Conservation (phyloP, 2,113 vertebrate genomes). For the Lepisosteus osseus region DNA sequence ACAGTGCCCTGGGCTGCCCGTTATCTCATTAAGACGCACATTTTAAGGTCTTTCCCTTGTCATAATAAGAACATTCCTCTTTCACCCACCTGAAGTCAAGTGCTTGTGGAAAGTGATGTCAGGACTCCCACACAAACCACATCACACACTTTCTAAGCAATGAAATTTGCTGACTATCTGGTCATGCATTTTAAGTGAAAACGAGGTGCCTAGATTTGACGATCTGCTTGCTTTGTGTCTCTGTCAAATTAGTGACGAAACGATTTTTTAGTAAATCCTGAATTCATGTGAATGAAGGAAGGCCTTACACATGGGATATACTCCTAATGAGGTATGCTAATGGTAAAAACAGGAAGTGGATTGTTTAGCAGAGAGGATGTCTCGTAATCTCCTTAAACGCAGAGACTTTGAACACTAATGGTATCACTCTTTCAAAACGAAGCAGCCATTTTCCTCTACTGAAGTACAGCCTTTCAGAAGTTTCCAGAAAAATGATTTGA, state of each 20-base stretch:
- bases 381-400: background rate
- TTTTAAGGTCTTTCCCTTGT: background rate
- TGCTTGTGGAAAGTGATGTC: slow-evolving; percentile 29
- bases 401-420: background rate
- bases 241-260: no score
- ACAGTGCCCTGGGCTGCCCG: no score
- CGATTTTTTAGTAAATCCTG: no score
- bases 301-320: background rate
- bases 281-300: background rate
- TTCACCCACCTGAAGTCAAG: slow-evolving; percentile 16
- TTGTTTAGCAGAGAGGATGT: background rate
- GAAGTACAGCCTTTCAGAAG: no score
- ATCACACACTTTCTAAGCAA: slow-evolving; percentile 29
- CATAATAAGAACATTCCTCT: slow-evolving; percentile 20
- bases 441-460: no score
- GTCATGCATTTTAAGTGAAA: no score
- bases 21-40: no score
- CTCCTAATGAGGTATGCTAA: background rate
- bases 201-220: no score
- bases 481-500: background rate
- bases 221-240: no score
- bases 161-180: no score
- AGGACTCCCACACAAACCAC: slow-evolving; percentile 35
- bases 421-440: background rate
- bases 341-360: background rate